These are phyloP conservation scores for Cavia porcellus DNA, from an alignment of 2,113 vertebrate genomes.

Conservation along the genomic window DNA sequence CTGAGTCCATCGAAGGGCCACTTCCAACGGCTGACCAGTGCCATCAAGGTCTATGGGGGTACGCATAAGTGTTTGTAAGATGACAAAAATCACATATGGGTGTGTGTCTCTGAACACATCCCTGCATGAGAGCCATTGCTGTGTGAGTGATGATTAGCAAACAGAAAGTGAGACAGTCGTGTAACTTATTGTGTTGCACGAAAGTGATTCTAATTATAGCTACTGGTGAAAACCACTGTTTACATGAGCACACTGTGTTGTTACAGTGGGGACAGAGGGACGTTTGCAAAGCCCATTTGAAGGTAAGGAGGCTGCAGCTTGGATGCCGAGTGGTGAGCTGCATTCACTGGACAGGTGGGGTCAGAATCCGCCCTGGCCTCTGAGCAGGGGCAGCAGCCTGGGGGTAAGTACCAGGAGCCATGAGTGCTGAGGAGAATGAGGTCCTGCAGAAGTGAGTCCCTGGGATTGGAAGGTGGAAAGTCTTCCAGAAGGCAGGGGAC, in stretches of 20 bases:
- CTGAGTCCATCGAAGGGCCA: too few relatives aligned
- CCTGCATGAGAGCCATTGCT: accelerated
- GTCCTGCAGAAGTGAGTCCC: neutral
- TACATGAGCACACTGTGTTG: neutral
- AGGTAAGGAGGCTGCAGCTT: neutral
- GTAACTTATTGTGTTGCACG: neutral
- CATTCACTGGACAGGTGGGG: neutral
- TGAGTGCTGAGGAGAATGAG: neutral
- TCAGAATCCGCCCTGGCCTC: neutral
- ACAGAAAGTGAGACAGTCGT: neutral
- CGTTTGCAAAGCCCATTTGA: too few relatives aligned
- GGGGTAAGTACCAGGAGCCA: neutral
- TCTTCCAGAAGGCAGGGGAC: neutral
- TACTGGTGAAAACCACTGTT: neutral
- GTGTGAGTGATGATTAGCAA: neutral
- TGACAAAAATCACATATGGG: too few relatives aligned
- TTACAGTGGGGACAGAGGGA: neutral
- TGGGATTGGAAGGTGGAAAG: neutral
- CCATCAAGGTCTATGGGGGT: neutral
- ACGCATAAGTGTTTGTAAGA: too few relatives aligned
- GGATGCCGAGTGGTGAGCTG: too few relatives aligned
- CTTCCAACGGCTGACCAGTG: neutral
- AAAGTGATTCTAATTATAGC: neutral
- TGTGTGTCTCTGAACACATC: accelerated
- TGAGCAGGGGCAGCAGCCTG: neutral